Base-by-base conservation (phyloP, 1,140 invertebrate genomes). In the Aphidius ervi region DNA sequence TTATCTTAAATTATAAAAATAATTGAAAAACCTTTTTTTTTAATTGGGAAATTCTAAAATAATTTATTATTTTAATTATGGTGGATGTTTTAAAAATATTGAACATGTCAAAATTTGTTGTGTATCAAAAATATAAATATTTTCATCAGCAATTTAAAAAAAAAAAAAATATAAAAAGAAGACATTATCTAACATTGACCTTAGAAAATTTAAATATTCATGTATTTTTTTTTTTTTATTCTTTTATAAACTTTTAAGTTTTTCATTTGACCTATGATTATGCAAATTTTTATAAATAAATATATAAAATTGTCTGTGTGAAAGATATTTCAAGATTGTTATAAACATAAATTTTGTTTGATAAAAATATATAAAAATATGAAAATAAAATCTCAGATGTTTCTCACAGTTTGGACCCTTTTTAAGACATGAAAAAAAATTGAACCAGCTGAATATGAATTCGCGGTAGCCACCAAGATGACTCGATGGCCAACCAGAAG, bases 341-440 rank as follows among this genome's bases (percentile, higher is more conserved):
- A 41, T 54, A 9, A 37, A 16, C 40, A 16, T 40, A 20, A 42
- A 16, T n/a, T 42, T 16, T 54, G 6, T 39, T 40, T 40, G 40
- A 41, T 54, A 54, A 54, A 37, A 40, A 54, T 42, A 37, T 42
- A 54, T 41, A 54, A 54, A 54, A 42, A 54, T 54, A 37, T 37
- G 9, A 6, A 39, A 41, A 54, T 54, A n/a, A 54, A 41, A n/a
- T 54, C 41, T 52, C 49, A 31, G 23, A 31, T 31, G 23, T 31
- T 31, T 31, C 23, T 31, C 23, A 31, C 23, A 31, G 23, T 31
- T 31, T 31, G 23, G 23, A 31, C 2, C 2, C 2, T 31, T 31
- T 31, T 31, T 31, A 31, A 31, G 23, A 31, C 4, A 31, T 31
- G 23, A 31, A 31, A 31, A 31, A 31, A 31, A 3, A 31, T 31